A percentile compares a stretch with the other conserved stretches of the same genome.
phyloP scores from a whole-genome alignment of 2,797 vertebrate species.

The Valencia hispanica region DNA sequence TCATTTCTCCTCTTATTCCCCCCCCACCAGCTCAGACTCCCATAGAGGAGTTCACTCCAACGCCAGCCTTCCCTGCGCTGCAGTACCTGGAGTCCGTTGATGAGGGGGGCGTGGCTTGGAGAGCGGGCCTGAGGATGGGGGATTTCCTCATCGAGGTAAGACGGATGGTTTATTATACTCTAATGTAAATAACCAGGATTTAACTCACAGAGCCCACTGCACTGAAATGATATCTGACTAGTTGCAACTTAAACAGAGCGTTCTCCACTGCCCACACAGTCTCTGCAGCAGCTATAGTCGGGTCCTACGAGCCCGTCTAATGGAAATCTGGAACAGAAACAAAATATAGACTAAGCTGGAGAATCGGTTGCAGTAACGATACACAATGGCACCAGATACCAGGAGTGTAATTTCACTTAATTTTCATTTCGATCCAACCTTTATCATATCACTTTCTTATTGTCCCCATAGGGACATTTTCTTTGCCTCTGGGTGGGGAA shows the following conservation, averaged over 20 bases:
- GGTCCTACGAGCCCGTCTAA: conserved; percentile 5
- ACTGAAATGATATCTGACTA: background rate
- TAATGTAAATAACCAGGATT: background rate
- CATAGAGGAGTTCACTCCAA: conserved; percentile 96
- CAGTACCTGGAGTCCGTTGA: conserved; percentile 96
- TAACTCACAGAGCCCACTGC: background rate
- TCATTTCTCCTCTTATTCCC: conserved; percentile 24
- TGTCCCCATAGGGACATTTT: no score
- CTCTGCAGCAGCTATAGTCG: background rate
- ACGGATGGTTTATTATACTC: no score
- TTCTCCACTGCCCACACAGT: background rate
- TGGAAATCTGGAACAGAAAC: background rate
- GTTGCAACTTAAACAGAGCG: background rate
- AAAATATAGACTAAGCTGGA: background rate
- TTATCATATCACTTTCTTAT: no score
- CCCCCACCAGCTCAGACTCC: conserved; percentile 91
- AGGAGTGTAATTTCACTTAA: no score
- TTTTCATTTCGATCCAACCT: no score
- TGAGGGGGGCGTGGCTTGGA: conserved; percentile 93
- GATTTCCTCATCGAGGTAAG: conserved; percentile 94
- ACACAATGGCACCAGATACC: no score
- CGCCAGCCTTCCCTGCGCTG: conserved; percentile 92
- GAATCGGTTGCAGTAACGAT: no score
- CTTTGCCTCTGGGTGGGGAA: no score
- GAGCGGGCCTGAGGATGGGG: conserved; percentile 92